Base-by-base conservation (phyloP, 2,888 invertebrate genomes). In the Seladonia tumulorum region DNA sequence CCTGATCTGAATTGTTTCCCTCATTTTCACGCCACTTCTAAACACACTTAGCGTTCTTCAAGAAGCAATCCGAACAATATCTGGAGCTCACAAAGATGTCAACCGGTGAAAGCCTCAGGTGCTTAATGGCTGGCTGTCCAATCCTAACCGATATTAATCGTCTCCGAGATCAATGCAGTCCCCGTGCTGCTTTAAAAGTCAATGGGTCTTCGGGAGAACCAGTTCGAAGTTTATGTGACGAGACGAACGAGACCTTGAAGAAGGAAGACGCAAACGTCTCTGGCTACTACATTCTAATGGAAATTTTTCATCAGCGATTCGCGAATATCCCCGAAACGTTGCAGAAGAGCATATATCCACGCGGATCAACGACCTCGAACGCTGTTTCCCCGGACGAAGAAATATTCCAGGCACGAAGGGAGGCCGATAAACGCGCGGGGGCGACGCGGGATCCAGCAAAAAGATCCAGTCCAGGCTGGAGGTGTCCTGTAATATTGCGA, bases 151-250 rank as follows among this genome's bases (percentile, higher is more conserved):
- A 85, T 72, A 60, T 53, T 39, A 70, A 60, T 25, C 60, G 60
- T 60, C 60, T 29, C 25, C 42, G 57, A 73, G 82, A 79, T 86
- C 77, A 29, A 25, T 49, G 47, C 86, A 75, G 79, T 74, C 72
- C 45, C 57, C 8, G 8, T 10, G 76, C 29, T 70, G 72, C 87
- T 90, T 87, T 89, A 85, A 91, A 90, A 89, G 88, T 90, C 89
- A 78, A 91, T 90, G 76, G 79, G 68, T 60, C 77, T 70, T 35
- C 42, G 82, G 79, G 78, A 83, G 87, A 92, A 92, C 92, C 90
- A 88, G 92, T 92, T 91, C 82, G 81, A 53, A 53, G 53, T 53
- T 53, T 53, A 53, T 53, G 53, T 2, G 53, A 53, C 3, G 53
- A 53, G 49, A 8, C 0, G 49, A 22, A 22, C 22, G 53, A 22